phyloP scores from a whole-genome alignment of 2,113 vertebrate species.

The Hydrochoerus hydrochaeris region DNA sequence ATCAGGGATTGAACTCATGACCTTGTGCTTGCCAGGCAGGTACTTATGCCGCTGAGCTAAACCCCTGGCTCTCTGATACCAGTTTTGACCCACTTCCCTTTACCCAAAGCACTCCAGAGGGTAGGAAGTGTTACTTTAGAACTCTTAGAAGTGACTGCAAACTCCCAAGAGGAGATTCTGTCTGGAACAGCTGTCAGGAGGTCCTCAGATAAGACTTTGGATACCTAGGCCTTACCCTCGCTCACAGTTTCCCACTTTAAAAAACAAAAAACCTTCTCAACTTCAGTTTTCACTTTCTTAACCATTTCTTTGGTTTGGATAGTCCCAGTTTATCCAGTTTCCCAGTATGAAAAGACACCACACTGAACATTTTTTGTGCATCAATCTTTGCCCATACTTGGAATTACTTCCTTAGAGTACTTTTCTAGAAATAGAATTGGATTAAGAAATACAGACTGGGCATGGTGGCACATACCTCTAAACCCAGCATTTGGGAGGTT shows the following conservation, averaged over 20 bases:
- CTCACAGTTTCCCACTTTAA: neutral
- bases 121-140: neutral
- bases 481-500: no score
- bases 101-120: neutral
- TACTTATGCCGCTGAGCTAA: no score
- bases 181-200: neutral
- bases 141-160: neutral
- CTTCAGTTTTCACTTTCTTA: conserved; percentile 23
- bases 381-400: conserved; percentile 22
- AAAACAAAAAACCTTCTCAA: neutral
- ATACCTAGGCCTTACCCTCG: neutral
- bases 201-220: neutral
- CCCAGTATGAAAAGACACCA: neutral
- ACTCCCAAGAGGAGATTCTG: neutral
- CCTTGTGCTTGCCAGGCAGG: no score
- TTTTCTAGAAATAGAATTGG: conserved; percentile 44
- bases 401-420: conserved; percentile 28
- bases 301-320: neutral
- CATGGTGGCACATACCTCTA: no score
- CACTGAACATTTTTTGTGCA: neutral
- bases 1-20: no score
- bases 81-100: neutral
- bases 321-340: neutral
- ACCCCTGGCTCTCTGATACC: neutral
- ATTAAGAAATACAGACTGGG: neutral